Percentiles rank a stretch among this genome's conserved stretches.
Conservation (phyloP, 2,797 vertebrate species). For the Hydrolagus colliei region DNA sequence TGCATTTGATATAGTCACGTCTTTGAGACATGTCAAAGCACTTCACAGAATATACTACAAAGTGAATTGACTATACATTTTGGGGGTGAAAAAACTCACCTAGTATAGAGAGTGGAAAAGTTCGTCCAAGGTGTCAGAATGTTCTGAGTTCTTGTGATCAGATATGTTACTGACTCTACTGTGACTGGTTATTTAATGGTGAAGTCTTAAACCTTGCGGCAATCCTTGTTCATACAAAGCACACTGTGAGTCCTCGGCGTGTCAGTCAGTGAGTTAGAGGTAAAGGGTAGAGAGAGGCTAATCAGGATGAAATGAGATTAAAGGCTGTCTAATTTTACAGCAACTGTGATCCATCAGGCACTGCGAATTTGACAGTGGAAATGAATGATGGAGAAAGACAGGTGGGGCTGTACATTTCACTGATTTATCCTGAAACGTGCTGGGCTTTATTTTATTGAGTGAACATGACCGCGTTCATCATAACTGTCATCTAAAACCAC, state of each 20-base stretch:
- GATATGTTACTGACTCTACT: slow-evolving; percentile 20
- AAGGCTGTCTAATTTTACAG: slow-evolving; percentile 99
- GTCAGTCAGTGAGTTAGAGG: slow-evolving; percentile 89
- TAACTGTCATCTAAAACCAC: slow-evolving; percentile 96
- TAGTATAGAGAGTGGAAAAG: background rate
- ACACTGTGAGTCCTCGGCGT: slow-evolving; percentile 71
- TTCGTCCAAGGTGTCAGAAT: background rate
- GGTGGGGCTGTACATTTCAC: slow-evolving; percentile 98
- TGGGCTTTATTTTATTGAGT: slow-evolving; percentile 79
- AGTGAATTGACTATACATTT: too few relatives aligned
- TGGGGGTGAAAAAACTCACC: slow-evolving; percentile 25
- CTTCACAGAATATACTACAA: too few relatives aligned
- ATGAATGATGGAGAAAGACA: slow-evolving; percentile 99
- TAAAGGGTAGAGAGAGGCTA: slow-evolving; percentile 97
- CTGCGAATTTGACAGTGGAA: slow-evolving; percentile 95
- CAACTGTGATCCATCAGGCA: slow-evolving; percentile 98
- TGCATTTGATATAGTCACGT: too few relatives aligned
- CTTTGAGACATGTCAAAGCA: too few relatives aligned
- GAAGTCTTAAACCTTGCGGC: slow-evolving; percentile 48
- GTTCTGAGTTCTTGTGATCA: background rate
- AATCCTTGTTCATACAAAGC: slow-evolving; percentile 52
- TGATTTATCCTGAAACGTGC: slow-evolving; percentile 90
- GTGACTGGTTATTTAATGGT: slow-evolving; percentile 48
- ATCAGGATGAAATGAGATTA: slow-evolving; percentile 99
- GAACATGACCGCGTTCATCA: slow-evolving; percentile 90